A percentile compares a stretch with the other conserved stretches of the same genome.
These are phyloP conservation scores for Acanthurus tractus DNA, from an alignment of 2,797 vertebrate species.

Conservation along the genomic window DNA sequence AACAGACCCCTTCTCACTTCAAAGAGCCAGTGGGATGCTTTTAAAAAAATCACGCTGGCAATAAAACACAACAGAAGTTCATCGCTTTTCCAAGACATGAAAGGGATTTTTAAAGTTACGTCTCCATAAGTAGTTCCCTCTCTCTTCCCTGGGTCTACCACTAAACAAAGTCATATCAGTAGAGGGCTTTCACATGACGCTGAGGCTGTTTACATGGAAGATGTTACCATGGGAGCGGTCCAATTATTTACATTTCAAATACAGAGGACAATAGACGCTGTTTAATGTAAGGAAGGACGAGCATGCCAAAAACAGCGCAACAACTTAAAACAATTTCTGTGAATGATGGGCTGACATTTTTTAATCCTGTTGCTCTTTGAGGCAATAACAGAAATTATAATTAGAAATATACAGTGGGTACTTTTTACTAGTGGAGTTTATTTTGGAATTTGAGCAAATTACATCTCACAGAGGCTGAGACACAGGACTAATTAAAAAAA, in stretches of 20 bases:
- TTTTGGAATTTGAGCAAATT: slow-evolving; percentile 55
- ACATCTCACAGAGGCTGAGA: slow-evolving; percentile 37
- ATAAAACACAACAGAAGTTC: slow-evolving; percentile 83
- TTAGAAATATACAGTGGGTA: slow-evolving; percentile 34
- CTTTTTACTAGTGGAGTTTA: slow-evolving; percentile 38
- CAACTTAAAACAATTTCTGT: slow-evolving; percentile 27
- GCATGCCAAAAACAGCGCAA: slow-evolving; percentile 45
- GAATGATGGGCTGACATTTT: slow-evolving; percentile 29
- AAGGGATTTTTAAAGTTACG: slow-evolving; percentile 74
- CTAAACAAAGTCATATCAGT: slow-evolving; percentile 69
- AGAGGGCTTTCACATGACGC: slow-evolving; percentile 42
- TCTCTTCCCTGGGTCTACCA: slow-evolving; percentile 52
- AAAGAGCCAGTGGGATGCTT: slow-evolving; percentile 80
- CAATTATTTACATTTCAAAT: slow-evolving; percentile 80
- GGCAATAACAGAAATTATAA: slow-evolving; percentile 41
- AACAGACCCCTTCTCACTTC: slow-evolving; percentile 81
- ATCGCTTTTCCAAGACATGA: slow-evolving; percentile 82
- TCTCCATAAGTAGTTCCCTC: slow-evolving; percentile 67
- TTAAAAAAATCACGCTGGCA: slow-evolving; percentile 79
- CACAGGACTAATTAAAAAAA: slow-evolving; percentile 64
- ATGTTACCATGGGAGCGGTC: slow-evolving; percentile 71
- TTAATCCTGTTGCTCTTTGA: slow-evolving; percentile 38
- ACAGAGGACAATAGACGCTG: slow-evolving; percentile 45
- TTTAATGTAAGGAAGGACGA: slow-evolving; percentile 46
- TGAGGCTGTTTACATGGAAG: slow-evolving; percentile 69